Evolutionary conservation across 2,113 vertebrate genomes (phyloP), one percentile per base, ranked within the genome.

Genomic region (Vimba vimba): DNA sequence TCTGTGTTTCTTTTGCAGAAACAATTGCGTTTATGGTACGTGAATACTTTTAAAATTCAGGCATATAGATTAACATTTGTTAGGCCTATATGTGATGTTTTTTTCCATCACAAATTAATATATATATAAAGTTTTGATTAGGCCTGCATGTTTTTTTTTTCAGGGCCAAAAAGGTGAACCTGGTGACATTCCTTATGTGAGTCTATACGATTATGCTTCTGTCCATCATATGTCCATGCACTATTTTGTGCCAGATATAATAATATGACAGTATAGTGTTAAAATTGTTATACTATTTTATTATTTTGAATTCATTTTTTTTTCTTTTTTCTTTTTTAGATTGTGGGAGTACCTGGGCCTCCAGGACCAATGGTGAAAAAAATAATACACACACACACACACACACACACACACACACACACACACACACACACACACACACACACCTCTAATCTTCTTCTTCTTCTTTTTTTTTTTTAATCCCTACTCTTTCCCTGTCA

Each of bases 91-190:
- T 66, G 11, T 52, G n/a, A 43, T 43, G 6, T 3, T 27, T 36
- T 39, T n/a, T n/a, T n/a, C 47, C 25, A 27, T 33, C 36, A 23
- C 0, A 76, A 4, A 76, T 50, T 2, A 77, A 52, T n/a, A n/a
- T 75, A n/a, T 74, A 9, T 15, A 27, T 21, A 8, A 66, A 80
- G 59, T 64, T 33, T 47, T 47, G 39, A 62, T 74, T 25, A n/a
- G 7, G 7, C n/a, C 10, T 82, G 55, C 33, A 47, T 39, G 23
- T n/a, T 33, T 64, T 11, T 64, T 11, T 80, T 79, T 85, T 79
- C 45, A 99, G 98, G 98, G 98, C 59, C 94, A 99, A 91, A 99
- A 99, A 94, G 98, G 98, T 84, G 98, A 99, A 90, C 98, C 98
- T 81, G 98, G 98, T 88, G 92, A 97, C 89, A 97, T 99, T 55